Conservation (phyloP, 2,888 invertebrate genomes). For the Heliconius ethilla region DNA sequence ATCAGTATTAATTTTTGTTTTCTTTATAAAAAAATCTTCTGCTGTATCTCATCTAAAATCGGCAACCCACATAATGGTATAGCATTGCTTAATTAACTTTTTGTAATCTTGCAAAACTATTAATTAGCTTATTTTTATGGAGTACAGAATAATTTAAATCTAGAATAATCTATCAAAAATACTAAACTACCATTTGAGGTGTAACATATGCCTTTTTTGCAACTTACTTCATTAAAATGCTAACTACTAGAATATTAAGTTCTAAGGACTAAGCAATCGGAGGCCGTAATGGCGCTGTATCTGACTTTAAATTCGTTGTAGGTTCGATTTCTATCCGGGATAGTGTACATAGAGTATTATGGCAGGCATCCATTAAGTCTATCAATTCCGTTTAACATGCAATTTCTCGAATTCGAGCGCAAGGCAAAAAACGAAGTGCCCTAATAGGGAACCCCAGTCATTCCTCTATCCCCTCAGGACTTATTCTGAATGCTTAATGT, state of each 20-base stretch:
- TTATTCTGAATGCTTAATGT: no score
- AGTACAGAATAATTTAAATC: background rate
- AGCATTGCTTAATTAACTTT: background rate
- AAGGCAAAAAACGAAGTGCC: no score
- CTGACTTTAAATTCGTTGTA: no score
- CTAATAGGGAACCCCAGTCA: no score
- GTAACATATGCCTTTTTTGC: conserved; percentile 19
- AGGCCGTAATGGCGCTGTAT: background rate
- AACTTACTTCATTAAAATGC: background rate
- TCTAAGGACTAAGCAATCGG: background rate
- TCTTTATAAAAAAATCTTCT: background rate
- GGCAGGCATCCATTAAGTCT: no score
- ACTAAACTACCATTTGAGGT: conserved; percentile 3
- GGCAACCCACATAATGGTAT: background rate
- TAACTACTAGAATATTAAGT: background rate
- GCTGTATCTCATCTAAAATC: background rate
- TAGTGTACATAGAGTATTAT: no score
- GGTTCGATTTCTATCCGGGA: no score
- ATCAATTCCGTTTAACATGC: no score
- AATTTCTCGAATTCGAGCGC: no score
- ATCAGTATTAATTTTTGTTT: background rate
- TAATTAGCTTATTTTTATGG: background rate
- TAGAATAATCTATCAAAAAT: background rate
- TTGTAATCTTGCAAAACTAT: background rate
- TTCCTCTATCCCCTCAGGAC: background rate